phyloP scores from a whole-genome alignment of 2,797 vertebrate species.

The Notamacropus eugenii region DNA sequence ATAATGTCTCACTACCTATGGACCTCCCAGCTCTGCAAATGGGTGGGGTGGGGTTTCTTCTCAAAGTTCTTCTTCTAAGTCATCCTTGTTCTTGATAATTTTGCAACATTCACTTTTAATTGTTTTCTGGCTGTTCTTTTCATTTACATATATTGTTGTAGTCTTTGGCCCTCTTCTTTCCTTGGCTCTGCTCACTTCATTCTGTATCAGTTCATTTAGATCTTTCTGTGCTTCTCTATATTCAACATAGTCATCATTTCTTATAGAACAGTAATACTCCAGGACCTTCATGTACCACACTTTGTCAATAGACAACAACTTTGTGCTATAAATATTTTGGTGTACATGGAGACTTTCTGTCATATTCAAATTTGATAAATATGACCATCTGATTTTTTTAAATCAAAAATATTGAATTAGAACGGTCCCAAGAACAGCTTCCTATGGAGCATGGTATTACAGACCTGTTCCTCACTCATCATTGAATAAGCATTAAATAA shows the following conservation, averaged over 20 bases:
- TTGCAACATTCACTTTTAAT: background rate
- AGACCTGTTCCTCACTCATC: background rate
- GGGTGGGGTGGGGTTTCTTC: background rate
- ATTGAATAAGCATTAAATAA: background rate
- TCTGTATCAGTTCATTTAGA: background rate
- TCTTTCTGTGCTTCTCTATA: background rate
- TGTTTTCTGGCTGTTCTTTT: background rate
- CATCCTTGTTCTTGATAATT: background rate
- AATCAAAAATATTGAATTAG: background rate
- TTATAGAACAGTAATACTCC: background rate
- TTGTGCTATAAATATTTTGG: background rate
- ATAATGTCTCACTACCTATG: background rate
- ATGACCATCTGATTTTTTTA: background rate
- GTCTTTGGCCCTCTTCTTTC: background rate
- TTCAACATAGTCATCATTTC: background rate
- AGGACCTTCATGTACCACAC: background rate
- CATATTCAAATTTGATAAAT: background rate
- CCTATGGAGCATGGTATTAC: background rate
- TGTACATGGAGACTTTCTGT: background rate
- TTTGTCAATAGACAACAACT: background rate
- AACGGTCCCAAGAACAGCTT: background rate
- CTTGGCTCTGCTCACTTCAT: background rate
- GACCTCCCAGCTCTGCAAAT: background rate
- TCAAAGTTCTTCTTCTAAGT: background rate
- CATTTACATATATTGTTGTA: background rate